Base-by-base conservation (phyloP, 2,797 vertebrate genomes). In the Atherinosoma microstoma region DNA sequence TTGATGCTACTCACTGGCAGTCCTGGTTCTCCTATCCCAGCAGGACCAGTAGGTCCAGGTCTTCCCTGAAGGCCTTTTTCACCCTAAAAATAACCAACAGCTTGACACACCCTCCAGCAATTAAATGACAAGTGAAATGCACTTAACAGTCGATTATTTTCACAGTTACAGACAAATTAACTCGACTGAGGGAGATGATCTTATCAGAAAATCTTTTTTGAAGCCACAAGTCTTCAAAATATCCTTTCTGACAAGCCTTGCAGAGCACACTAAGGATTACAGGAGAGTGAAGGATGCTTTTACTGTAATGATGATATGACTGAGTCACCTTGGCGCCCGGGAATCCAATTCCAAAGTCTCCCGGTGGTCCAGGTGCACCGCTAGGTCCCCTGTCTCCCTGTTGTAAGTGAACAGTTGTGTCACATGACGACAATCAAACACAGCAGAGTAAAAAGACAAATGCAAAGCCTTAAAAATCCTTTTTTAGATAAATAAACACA, bases 361-460 rank as follows among this genome's bases (percentile, higher is more conserved):
- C 97, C 0, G 84, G 79, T n/a, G 83, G 87, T 70, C 96, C 96
- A 76, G 79, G 0, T 72, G 84, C 81, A 62, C 96, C 96, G 69
- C 53, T 78, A 4, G 76, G 79, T 20, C 96, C 96, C 12, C 94
- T 84, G 85, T 96, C 96, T 69, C 96, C 96, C 96, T 97, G 86
- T 57, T 32, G 56, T 4, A 27, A 15, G 75, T 6, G 59, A 29
- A 77, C 18, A 53, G 16, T 36, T 81, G 1, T 58, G 42, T 61
- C 12, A 64, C 11, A 8, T 67, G 51, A 24, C 1, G 24, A 2
- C 20, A 30, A 6, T 16, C 60, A 6, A 34, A 42, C 22, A 58
- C 0, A 54, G 45, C 29, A n/a, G 40, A 30, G 22, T 42, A 0
- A 64, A 40, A 63, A 18, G 7, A 61, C 22, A 38, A 38, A 34